Base-by-base conservation (phyloP, 2,888 invertebrate genomes). In the Sminthurinus aureus region DNA sequence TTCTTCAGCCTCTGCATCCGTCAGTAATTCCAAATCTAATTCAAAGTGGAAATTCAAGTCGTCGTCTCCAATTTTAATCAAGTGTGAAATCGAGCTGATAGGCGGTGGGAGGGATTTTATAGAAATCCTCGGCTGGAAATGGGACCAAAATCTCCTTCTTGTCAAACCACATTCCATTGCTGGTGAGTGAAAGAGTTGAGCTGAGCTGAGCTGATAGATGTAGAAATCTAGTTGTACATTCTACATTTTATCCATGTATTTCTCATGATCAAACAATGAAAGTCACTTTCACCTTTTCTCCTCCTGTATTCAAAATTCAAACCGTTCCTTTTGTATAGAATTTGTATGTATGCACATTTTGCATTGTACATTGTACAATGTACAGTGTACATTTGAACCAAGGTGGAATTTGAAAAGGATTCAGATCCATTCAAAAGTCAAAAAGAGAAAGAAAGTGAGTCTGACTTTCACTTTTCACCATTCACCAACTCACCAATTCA, bases 1-100 rank as follows among this genome's bases (percentile, higher is more conserved):
- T 38, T 38, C 38, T 6, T 38, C 38, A 1, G 6, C 38, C 38
- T 38, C 38, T 6, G 6, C 38, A 38, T 6, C 6, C 38, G 38
- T 38, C 3, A 38, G 38, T 38, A 38, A 38, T 38, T 38, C 38
- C 38, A 38, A 38, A 38, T 38, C 38, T 38, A 38, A 38, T 38
- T 38, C 38, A 38, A 38, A 38, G 38, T 38, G 38, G 38, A 38
- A 38, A 38, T 38, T 1, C 3, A 38, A 38, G 38, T 38, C 38
- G 6, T 38, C 38, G 38, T 1, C 38, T 38, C 83, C 84, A 79
- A 77, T 84, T 13, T 83, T 88, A n/a, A 82, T 88, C 22, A 85
- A 85, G 83, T 88, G 88, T 80, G 87, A 88, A 67, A 87, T 88
- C 67, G 88, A 88, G 81, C 85, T 87, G n/a, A 87, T 86, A 83